Percentiles rank a stretch among this genome's conserved stretches.
Evolutionary conservation across 37 sponge, comb jelly and placozoan genomes (phyloP).

Genomic region (Hexactinellida sp.): DNA sequence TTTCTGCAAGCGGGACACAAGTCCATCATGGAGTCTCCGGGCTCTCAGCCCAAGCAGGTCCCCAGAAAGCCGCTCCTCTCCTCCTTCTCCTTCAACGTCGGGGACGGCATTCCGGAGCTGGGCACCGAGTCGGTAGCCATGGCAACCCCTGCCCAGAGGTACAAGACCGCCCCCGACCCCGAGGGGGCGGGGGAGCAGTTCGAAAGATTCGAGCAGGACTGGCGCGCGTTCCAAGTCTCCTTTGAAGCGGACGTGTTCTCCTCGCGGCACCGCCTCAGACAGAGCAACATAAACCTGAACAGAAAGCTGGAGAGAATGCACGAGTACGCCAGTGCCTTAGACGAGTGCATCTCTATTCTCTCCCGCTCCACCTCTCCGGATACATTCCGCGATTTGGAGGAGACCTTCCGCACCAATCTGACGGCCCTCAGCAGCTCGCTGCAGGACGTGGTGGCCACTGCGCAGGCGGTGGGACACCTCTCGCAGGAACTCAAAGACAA

Average conservation of each 20-base stretch:
- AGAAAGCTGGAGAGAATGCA: not conserved
- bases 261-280: not conserved
- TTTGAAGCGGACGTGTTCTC: constrained; percentile 9
- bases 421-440: not conserved
- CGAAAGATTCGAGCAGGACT: not conserved
- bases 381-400: not conserved
- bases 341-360: not conserved
- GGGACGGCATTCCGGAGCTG: not conserved
- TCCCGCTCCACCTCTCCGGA: not conserved
- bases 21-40: not conserved
- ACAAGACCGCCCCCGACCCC: not conserved
- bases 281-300: not conserved
- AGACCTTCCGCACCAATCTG: not conserved
- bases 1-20: not conserved
- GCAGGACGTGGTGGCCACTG: not conserved
- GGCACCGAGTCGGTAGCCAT: not conserved
- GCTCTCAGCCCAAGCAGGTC: not conserved
- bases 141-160: not conserved
- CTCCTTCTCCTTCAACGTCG: not conserved
- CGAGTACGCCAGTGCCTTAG: not conserved
- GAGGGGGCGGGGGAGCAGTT: not conserved
- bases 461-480: not conserved
- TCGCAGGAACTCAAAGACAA: not conserved
- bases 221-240: not conserved
- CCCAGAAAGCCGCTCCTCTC: too few species aligned